Evolutionary conservation across 2,797 vertebrate genomes (phyloP).

Genomic region (Pyrocephalus nanus): DNA sequence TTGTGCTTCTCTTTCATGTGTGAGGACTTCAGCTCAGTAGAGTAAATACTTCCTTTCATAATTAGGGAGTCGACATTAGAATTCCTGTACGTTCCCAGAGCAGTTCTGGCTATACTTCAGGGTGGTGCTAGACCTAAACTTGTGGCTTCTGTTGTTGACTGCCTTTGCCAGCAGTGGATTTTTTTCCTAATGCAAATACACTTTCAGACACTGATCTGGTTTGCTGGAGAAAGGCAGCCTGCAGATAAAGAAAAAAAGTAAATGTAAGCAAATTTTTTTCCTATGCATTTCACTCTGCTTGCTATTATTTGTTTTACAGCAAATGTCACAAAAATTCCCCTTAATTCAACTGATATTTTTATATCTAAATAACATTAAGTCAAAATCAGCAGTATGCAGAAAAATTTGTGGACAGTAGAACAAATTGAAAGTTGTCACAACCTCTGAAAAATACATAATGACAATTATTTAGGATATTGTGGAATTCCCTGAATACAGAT

Average conservation of each 20-base stretch:
- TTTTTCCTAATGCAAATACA: not conserved
- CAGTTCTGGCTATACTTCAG: not conserved
- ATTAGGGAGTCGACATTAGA: not conserved
- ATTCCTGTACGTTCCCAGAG: not conserved
- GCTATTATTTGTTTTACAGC: not conserved
- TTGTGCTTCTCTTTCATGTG: not conserved
- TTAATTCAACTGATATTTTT: not conserved
- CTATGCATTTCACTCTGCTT: not conserved
- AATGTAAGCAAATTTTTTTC: not conserved
- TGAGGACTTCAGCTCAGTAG: not conserved
- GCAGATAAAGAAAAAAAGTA: not conserved
- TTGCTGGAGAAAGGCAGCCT: not conserved
- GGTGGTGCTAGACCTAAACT: not conserved
- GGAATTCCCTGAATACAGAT: not conserved
- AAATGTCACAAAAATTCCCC: not conserved
- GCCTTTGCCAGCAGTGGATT: not conserved
- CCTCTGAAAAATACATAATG: not conserved
- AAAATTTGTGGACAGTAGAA: not conserved
- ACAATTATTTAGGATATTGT: not conserved
- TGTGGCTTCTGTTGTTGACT: not conserved
- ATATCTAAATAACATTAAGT: not conserved
- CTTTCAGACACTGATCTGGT: not conserved
- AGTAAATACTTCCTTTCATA: not conserved
- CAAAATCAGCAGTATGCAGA: not conserved
- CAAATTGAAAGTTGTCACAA: not conserved